Evolutionary conservation across 2,797 vertebrate genomes (phyloP).

Genomic region (Chromobotia macracanthus): DNA sequence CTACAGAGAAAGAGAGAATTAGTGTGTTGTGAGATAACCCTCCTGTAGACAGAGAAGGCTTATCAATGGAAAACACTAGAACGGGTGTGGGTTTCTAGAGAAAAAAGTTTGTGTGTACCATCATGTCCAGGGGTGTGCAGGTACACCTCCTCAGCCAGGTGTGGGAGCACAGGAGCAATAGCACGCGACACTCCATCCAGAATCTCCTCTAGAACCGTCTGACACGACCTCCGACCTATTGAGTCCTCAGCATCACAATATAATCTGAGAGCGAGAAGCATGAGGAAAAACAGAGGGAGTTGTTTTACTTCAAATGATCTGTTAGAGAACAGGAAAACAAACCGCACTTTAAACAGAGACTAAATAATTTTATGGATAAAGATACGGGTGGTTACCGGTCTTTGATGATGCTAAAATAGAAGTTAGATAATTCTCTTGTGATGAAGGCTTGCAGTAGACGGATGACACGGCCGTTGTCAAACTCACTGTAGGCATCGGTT

Average conservation of each 20-base stretch:
- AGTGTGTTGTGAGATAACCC: neutral
- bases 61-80: too few species aligned
- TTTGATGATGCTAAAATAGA: slow-evolving; percentile 96
- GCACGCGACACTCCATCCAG: slow-evolving; percentile 85
- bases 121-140: slow-evolving; percentile 84
- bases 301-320: too few species aligned
- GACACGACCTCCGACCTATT: slow-evolving; percentile 86
- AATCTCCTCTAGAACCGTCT: slow-evolving; percentile 86
- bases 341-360: too few species aligned
- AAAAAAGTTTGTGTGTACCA: slow-evolving; percentile 70
- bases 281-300: neutral
- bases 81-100: too few species aligned
- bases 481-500: slow-evolving; percentile 89
- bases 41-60: too few species aligned
- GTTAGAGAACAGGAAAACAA: too few species aligned
- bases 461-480: slow-evolving; percentile 86
- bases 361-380: too few species aligned
- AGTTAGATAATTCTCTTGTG: slow-evolving; percentile 87
- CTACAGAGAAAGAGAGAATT: slow-evolving; percentile 67
- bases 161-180: slow-evolving; percentile 91
- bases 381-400: slow-evolving; percentile 89
- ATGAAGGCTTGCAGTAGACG: slow-evolving; percentile 89
- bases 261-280: slow-evolving; percentile 75
- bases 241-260: slow-evolving; percentile 88
- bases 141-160: slow-evolving; percentile 93